These are phyloP conservation scores for Macropodus opercularis DNA, from an alignment of 2,797 vertebrate genomes.

Conservation along the genomic window DNA sequence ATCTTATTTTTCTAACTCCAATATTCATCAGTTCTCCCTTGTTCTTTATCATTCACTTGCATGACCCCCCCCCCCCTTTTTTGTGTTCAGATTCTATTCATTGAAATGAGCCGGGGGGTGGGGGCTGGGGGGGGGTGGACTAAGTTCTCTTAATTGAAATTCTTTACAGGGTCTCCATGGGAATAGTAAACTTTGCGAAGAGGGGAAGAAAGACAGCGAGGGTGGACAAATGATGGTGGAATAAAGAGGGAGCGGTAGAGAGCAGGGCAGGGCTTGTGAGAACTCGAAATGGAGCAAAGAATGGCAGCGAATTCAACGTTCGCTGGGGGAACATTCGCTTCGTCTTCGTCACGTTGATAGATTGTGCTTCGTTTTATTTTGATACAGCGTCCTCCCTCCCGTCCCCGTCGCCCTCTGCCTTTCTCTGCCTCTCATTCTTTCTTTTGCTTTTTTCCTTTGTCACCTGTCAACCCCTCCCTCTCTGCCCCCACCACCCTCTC, in stretches of 20 bases:
- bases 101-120: constrained; percentile 53
- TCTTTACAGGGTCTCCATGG: constrained; percentile 82
- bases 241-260: constrained; percentile 22
- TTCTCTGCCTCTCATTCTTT: constrained; percentile 46
- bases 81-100: constrained; percentile 64
- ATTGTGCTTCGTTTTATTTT: constrained; percentile 58
- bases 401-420: constrained; percentile 28
- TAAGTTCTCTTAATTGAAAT: constrained; percentile 81
- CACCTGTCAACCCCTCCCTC: constrained; percentile 72
- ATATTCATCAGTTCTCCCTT: constrained; percentile 45
- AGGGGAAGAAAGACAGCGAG: constrained; percentile 66
- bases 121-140: constrained; percentile 9
- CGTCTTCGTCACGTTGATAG: constrained; percentile 55
- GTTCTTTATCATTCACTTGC: constrained; percentile 33
- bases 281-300: constrained; percentile 48
- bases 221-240: constrained; percentile 57
- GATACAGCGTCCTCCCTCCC: constrained; percentile 14
- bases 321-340: constrained; percentile 31
- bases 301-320: constrained; percentile 31
- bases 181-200: constrained; percentile 81
- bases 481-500: constrained; percentile 66
- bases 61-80: constrained; percentile 33
- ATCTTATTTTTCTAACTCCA: constrained; percentile 20
- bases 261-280: constrained; percentile 65
- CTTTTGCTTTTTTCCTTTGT: constrained; percentile 65